Conservation (phyloP, 2,797 vertebrate species). For the Clarias laeviceps region DNA sequence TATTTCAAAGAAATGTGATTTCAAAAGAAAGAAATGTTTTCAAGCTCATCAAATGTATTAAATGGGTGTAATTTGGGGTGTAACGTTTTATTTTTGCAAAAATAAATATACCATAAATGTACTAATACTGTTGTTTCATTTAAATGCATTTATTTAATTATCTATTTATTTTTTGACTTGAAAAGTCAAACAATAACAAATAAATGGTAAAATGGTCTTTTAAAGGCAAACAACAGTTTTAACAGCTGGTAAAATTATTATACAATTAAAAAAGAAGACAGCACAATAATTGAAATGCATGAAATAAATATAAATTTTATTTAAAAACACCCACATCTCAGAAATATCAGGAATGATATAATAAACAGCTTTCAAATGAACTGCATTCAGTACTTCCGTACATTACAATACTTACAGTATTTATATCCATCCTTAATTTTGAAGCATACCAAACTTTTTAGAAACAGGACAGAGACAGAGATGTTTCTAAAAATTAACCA, state of each 20-base stretch:
- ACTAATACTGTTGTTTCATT: background rate
- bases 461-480: slow-evolving; percentile 77
- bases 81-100: slow-evolving; percentile 19
- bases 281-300: slow-evolving; percentile 73
- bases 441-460: slow-evolving; percentile 86
- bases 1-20: background rate
- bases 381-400: slow-evolving; percentile 98
- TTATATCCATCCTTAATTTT: slow-evolving; percentile 86
- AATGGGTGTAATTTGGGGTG: background rate
- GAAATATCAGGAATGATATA: slow-evolving; percentile 99
- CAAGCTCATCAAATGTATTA: background rate
- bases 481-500: slow-evolving; percentile 74
- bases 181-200: background rate
- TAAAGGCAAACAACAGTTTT: too few relatives aligned
- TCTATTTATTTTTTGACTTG: background rate
- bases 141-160: background rate
- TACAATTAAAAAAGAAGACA: slow-evolving; percentile 32
- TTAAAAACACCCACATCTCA: slow-evolving; percentile 99
- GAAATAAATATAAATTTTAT: slow-evolving; percentile 99
- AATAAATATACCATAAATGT: slow-evolving; percentile 33
- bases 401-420: slow-evolving; percentile 99
- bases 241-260: background rate
- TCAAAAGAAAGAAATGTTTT: background rate
- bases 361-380: slow-evolving; percentile 99
- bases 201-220: background rate